Evolutionary conservation across 2,888 invertebrate species (phyloP), one percentile per base, ranked within the genome.

Genomic region (Iphiclides podalirius): DNA sequence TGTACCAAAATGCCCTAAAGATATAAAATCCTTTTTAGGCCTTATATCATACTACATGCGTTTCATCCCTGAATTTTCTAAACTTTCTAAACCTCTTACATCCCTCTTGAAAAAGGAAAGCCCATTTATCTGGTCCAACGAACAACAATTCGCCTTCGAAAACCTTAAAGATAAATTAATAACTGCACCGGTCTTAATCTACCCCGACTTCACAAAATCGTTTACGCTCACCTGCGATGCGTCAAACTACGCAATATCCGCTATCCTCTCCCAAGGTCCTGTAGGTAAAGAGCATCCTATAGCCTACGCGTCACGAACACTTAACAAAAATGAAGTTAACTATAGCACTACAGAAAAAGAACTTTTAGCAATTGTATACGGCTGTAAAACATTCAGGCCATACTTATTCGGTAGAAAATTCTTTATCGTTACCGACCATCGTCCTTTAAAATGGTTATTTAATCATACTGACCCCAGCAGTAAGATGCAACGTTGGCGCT

Each of bases 21-120:
- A 23, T 9, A 23, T 23, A 7, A 14, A 39, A 23, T 23, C 1
- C 4, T 39, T 77, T 42, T 45, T 76, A 4, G 75, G 75, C 1
- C 42, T 79, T n/a, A 51, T 62, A 0, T 68, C 70, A 0, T 78
- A 75, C 45, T 76, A 39, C 7, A 4, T 23, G 1, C 12, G 13
- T 1, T 39, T 23, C 6, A 39, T 39, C 16, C 26, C 13, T 13
- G 8, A 26, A 1, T 13, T 39, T 8, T 39, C 38, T 6, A 37
- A 20, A 17, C 1, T 11, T 4, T 12, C 37, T 4, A 17, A 37
- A n/a, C 37, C 31, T 12, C n/a, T 31, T 8, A 31, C 31, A 8
- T n/a, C 8, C 11, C 31, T n/a, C 12, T 11, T 11, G 4, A 31
- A 31, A 12, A 38, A 38, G 13, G 20, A 38, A 9, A 12, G 12